Percentiles rank a stretch among this genome's conserved stretches.
Evolutionary conservation across 2,888 invertebrate genomes (phyloP).

Genomic region (Congeria kusceri): DNA sequence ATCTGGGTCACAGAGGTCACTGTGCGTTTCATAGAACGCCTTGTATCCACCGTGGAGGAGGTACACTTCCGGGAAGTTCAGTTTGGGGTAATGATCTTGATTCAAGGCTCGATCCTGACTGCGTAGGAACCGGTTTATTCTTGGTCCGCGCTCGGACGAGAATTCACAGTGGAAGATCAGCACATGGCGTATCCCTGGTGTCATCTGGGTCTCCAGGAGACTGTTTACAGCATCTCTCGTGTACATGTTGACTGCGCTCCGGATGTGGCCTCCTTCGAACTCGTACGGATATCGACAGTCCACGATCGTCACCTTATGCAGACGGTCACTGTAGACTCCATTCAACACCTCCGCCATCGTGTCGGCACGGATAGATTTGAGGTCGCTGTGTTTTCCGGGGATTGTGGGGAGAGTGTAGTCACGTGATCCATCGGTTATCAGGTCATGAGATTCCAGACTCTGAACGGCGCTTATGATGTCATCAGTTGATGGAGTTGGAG

Average conservation of each 20-base stretch:
- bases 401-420: conserved; percentile 2
- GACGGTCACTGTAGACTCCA: conserved; percentile 21
- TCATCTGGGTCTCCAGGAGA: conserved; percentile 18
- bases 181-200: conserved; percentile 44
- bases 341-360: conserved; percentile 51
- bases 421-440: conserved; percentile 30
- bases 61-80: conserved; percentile 83
- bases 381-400: conserved; percentile 74
- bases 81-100: conserved; percentile 91
- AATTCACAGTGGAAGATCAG: conserved; percentile 59
- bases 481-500: conserved; percentile 3
- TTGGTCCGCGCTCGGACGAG: conserved; percentile 55
- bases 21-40: not conserved
- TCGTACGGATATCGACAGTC: conserved; percentile 51
- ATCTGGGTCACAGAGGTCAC: conserved; percentile 88
- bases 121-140: conserved; percentile 48
- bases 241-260: conserved; percentile 44
- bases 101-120: conserved; percentile 91
- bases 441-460: conserved; percentile 27
- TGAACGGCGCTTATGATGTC: conserved; percentile 46
- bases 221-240: conserved; percentile 40
- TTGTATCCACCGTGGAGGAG: conserved; percentile 2
- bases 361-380: conserved; percentile 75
- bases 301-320: conserved; percentile 25
- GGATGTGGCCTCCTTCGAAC: conserved; percentile 43